These are phyloP conservation scores for Gastrophysa polygoni DNA, from an alignment of 2,888 invertebrate species.

Conservation along the genomic window DNA sequence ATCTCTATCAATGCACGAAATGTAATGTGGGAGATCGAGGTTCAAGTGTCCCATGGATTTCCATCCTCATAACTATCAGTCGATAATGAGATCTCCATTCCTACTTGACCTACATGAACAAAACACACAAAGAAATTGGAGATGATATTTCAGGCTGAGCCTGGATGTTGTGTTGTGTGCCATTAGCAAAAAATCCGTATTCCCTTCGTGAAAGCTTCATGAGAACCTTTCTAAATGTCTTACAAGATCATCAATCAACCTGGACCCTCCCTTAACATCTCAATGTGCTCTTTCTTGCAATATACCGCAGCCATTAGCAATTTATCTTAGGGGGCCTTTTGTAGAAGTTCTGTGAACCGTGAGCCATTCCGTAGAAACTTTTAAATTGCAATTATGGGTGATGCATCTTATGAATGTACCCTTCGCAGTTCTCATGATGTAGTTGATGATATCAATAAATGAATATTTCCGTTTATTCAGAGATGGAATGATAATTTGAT, in stretches of 20 bases:
- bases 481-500: no score
- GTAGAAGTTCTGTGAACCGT: conserved; percentile 48
- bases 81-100: no score
- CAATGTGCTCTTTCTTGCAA: conserved; percentile 47
- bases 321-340: conserved; percentile 45
- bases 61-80: no score
- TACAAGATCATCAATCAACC: conserved; percentile 35
- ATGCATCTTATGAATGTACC: conserved; percentile 25
- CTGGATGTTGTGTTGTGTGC: conserved; percentile 16
- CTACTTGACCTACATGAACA: conserved; percentile 26
- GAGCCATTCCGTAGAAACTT: conserved; percentile 42
- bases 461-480: no score
- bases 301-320: conserved; percentile 49
- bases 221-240: conserved; percentile 37
- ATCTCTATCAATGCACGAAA: no score
- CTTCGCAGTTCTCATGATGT: no score
- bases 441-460: no score
- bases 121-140: conserved; percentile 29
- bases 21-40: no score
- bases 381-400: conserved; percentile 49
- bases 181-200: conserved; percentile 36
- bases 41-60: no score
- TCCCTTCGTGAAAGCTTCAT: conserved; percentile 36
- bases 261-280: conserved; percentile 46
- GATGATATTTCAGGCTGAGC: conserved; percentile 24